Base-by-base conservation (phyloP, 1,140 invertebrate genomes). In the Aphelenchoides fujianensis region DNA sequence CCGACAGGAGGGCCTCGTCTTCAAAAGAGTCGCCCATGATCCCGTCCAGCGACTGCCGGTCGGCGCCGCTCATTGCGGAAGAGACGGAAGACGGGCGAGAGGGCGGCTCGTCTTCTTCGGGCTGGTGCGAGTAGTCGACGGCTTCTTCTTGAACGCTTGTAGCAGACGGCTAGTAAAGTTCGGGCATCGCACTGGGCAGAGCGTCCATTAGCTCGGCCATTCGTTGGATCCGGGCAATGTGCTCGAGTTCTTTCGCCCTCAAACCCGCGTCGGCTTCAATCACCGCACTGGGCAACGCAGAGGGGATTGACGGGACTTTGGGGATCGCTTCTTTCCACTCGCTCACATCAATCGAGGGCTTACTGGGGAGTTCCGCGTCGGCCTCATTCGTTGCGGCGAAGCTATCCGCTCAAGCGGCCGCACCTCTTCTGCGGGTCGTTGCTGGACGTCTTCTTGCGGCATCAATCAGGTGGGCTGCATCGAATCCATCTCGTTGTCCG, bases 191-290 rank as follows among this genome's bases (percentile, higher is more conserved):
- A 9, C 41, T 31, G 7, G 23, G 9, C 7, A 61, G n/a, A 2
- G 2, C n/a, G 59, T 64, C 28, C 9, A 64, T 67, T 63, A 27
- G 7, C 3, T 70, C 64, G 0, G 69, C 69, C 69, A 71, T 66
- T 52, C 19, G 16, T 30, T 77, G 57, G 41, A 74, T 74, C 0
- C 12, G 5, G 34, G 61, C 52, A 28, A 74, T 74, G 9, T 73
- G 72, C 59, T 62, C 73, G n/a, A 76, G 2, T 68, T 74, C 73
- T 70, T 73, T 68, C 2, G 31, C 28, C 1, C 12, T 66, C 23
- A 66, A 48, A 19, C 36, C 59, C n/a, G n/a, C n/a, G n/a, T n/a
- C n/a, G n/a, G n/a, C n/a, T n/a, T n/a, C n/a, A n/a, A n/a, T n/a
- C n/a, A n/a, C n/a, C n/a, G n/a, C n/a, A n/a, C n/a, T n/a, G n/a